Evolutionary conservation across 1,140 invertebrate genomes (phyloP), one percentile per base, ranked within the genome.

Genomic region (Melitaea cinxia): DNA sequence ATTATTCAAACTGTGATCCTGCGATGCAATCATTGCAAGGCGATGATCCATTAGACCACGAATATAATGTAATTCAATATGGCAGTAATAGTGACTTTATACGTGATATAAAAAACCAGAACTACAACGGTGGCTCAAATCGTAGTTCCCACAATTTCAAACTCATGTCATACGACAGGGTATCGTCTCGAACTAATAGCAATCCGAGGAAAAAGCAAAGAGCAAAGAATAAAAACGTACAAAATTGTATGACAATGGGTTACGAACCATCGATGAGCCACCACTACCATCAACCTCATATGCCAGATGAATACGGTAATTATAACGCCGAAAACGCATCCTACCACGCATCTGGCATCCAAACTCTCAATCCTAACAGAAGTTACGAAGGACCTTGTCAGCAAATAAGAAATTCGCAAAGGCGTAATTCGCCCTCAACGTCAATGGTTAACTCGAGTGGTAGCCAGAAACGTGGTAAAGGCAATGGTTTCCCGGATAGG

Each of bases 51-150:
- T 76, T 92, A 21, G 91, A 91, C 65, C 91, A 92, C 69, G 91
- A 92, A 64, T 92, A 92, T 55, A 92, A 92, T 58, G 90, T 91
- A 10, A 92, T 92, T 30, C 90, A 91, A 69, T 92, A 92, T 60
- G 89, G 85, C 28, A 91, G 87, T 62, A 91, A 89, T 66, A 88
- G 80, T 52, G 90, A 91, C 50, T 92, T 92, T 61, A 85, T 91
- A 14, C 65, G 91, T 1, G 89, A 92, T 54, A 88, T 87, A 15
- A 91, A 91, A 65, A 91, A 92, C 72, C 91, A 91, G 63, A 92
- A 91, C 57, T 88, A 88, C 73, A 88, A 86, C 60, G 84, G 79
- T 2, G 85, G 90, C 12, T 92, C 91, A 0, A 89, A 89, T 17
- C 72, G 91, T 6, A 89, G 90, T 50, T 91, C 90, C 0, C 91